Evolutionary conservation across 2,888 invertebrate genomes (phyloP), one percentile per base, ranked within the genome.

Genomic region (Parapristionchus giblindavisi): DNA sequence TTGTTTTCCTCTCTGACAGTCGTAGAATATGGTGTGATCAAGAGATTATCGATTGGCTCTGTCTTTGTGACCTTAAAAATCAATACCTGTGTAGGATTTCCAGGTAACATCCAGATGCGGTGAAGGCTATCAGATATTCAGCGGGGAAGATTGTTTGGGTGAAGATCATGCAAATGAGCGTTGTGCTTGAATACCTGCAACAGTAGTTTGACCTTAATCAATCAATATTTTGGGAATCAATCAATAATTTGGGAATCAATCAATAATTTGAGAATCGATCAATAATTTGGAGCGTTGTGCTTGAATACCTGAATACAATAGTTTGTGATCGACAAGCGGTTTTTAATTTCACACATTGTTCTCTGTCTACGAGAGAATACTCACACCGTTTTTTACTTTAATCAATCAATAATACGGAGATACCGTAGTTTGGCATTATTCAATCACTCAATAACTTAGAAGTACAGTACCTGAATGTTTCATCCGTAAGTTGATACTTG

Each of bases 141-240:
- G 87, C 87, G 0, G 87, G 87, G 77, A 85, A 87, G 43, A 87
- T 81, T 17, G 85, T 87, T 65, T 87, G 87, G 8, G 87, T 87
- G 79, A 87, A 85, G 54, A 86, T 87, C 86, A 87, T 86, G 61
- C 80, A 82, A 48, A 85, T 82, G 29, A 86, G 77, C 2, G 86
- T 83, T 11, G 80, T 79, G 27, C 75, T 76, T 11, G 83, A 83
- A 77, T 78, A 83, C 65, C 80, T 80, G 36, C 8, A 36, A 5
- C 1, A 17, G 6, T 54, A 6, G 56, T 6, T n/a, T 54, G 56
- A 14, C 54, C 54, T 14, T 14, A 14, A n/a, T 6, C 27, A n/a
- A 54, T 54, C 21, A 24, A 54, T n/a, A 8, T 6, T 6, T 24
- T n/a, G n/a, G 24, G 17, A 24, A 52, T 5, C 5, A 24, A 52